Conservation (phyloP, 2,888 invertebrate genomes). For the Stenichneumon culpator region DNA sequence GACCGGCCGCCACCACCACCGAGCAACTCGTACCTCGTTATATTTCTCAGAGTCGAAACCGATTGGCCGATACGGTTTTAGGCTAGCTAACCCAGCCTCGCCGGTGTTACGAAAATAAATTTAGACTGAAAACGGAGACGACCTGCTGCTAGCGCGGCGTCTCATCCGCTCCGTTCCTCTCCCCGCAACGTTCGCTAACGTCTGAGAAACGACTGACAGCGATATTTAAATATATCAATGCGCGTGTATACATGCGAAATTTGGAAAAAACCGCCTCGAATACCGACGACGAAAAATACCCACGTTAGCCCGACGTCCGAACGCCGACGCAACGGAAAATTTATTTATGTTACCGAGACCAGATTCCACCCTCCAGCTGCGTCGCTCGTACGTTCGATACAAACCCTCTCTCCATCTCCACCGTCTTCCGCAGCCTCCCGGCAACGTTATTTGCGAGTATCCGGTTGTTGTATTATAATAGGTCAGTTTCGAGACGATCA, state of each 20-base stretch:
- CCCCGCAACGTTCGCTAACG: conserved; percentile 28
- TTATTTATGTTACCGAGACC: conserved; percentile 46
- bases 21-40: conserved; percentile 17
- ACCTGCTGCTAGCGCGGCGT: conserved; percentile 48
- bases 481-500: conserved; percentile 28
- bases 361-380: conserved; percentile 34
- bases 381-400: conserved; percentile 3
- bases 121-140: conserved; percentile 83
- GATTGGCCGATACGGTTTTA: conserved; percentile 83
- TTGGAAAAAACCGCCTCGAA: conserved; percentile 14
- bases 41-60: conserved; percentile 45
- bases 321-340: conserved; percentile 41
- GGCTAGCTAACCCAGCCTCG: conserved; percentile 77
- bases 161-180: conserved; percentile 53
- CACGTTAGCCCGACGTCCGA: not conserved
- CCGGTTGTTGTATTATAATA: conserved; percentile 28
- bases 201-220: not conserved
- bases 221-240: conserved; percentile 14
- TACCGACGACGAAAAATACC: not conserved
- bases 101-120: conserved; percentile 81
- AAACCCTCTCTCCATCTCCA: not conserved
- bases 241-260: not conserved
- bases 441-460: conserved; percentile 26
- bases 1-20: conserved; percentile 14
- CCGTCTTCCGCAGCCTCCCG: not conserved